Conservation (phyloP, 2,888 invertebrate species). For the Heliconius aoede region DNA sequence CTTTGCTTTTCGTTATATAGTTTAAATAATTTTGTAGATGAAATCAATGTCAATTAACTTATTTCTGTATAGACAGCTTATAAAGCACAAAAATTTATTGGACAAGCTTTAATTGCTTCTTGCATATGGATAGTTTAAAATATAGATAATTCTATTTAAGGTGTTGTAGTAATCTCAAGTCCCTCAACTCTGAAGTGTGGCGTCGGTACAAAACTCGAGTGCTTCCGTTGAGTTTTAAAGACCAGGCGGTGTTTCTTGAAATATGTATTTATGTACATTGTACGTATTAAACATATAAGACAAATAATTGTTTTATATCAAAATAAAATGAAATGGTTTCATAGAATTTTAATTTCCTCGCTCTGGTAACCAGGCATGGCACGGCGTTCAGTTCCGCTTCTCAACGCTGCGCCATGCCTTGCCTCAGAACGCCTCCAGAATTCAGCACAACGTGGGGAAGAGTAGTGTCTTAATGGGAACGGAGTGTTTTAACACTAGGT, state of each 20-base stretch:
- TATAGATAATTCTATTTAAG: conserved; percentile 71
- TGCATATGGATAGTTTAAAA: conserved; percentile 1
- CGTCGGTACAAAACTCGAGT: conserved; percentile 58
- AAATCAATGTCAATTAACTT: not conserved
- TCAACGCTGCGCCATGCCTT: too few relatives aligned
- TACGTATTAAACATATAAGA: conserved; percentile 21
- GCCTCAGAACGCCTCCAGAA: too few relatives aligned
- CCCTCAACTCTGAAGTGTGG: conserved; percentile 47
- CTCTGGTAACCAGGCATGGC: too few relatives aligned
- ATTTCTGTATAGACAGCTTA: not conserved
- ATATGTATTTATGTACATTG: too few relatives aligned
- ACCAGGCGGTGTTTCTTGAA: conserved; percentile 41
- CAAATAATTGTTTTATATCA: conserved; percentile 30
- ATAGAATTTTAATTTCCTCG: not conserved
- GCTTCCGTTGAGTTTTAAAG: conserved; percentile 66
- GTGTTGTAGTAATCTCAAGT: conserved; percentile 76
- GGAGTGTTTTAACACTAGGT: too few relatives aligned
- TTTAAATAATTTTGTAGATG: not conserved
- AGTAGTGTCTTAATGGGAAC: too few relatives aligned
- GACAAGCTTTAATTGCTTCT: not conserved
- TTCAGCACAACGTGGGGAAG: too few relatives aligned
- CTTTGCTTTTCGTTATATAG: not conserved
- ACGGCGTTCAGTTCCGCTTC: too few relatives aligned
- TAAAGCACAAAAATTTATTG: not conserved
- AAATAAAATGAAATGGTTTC: not conserved